phyloP scores from a whole-genome alignment of 2,888 invertebrate genomes.

The Colostygia pectinataria region DNA sequence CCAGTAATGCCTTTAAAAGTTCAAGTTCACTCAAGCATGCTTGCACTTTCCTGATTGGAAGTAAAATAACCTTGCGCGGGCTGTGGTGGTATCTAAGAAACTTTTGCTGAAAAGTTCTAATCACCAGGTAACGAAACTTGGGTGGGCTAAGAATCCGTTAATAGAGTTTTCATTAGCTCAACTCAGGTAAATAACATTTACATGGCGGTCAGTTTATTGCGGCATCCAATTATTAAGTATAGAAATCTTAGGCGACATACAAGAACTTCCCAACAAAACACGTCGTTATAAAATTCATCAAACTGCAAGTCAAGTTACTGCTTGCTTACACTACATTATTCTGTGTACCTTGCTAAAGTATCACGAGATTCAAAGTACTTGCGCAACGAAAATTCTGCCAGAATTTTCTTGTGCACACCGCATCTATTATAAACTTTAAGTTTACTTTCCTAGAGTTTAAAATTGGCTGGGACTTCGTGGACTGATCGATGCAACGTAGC shows the following conservation, averaged over 20 bases:
- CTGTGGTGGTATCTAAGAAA: no score
- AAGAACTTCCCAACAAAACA: constrained; percentile 37
- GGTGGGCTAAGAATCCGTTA: no score
- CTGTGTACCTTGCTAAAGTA: constrained; percentile 59
- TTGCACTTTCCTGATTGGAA: no score
- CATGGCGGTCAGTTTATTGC: not conserved
- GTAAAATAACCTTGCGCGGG: no score
- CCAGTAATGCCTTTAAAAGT: no score
- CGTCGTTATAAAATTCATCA: constrained; percentile 56
- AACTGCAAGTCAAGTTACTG: constrained; percentile 48
- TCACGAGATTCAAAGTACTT: constrained; percentile 58
- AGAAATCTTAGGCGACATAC: constrained; percentile 14
- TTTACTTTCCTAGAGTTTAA: constrained; percentile 29
- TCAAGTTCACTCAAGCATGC: no score
- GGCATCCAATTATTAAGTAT: not conserved
- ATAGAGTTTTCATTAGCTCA: no score
- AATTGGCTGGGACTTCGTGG: constrained; percentile 28
- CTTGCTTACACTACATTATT: constrained; percentile 54
- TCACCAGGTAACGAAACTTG: no score
- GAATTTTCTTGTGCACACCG: constrained; percentile 42
- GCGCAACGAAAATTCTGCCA: constrained; percentile 55
- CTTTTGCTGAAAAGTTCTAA: no score
- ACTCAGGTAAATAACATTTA: no score
- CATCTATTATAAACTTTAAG: constrained; percentile 32
- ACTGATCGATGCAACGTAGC: constrained; percentile 62